Evolutionary conservation across 2,113 vertebrate species (phyloP), one percentile per base, ranked within the genome.

Genomic region (Thinocorus orbignyianus): DNA sequence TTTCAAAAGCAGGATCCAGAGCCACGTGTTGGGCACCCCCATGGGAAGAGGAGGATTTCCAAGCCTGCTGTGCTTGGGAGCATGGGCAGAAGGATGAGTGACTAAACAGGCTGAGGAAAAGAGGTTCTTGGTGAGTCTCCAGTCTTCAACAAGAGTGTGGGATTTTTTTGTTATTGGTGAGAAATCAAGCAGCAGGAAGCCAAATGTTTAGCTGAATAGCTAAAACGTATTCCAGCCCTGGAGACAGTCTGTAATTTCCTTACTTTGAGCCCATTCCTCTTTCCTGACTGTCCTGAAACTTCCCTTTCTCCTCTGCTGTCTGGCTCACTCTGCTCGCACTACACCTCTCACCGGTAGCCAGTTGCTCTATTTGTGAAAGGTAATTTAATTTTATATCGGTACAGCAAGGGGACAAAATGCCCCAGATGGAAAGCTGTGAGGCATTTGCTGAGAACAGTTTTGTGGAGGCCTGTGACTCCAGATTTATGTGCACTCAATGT

Each of bases 11-110:
- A 3, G 18, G 41, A 83, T 57, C 41, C 41, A 81, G 13, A 93
- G 10, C 13, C 28, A 31, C 1, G 0, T 41, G 22, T 60, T 80
- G 13, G 16, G 9, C 16, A 84, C 0, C 6, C 2, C 1, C 9
- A 19, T 4, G 20, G 26, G 10, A 91, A 86, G 17, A 78, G 30
- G 12, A 48, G 17, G 23, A 33, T 57, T 33, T 86, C 64, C 26
- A 65, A 23, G 10, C 33, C 83, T 31, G 22, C 9, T 46, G 20
- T 1, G 0, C 60, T 77, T 1, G 0, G n/a, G 30, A 77, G 13
- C 33, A 52, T 0, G 1, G 39, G 35, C 39, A 65, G 54, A 64
- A 92, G 42, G n/a, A 42, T 1, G 2, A 15, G 11, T 64, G 19
- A 15, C 52, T 64, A 19, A 91, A 68, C 22, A 86, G 66, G 13